Evolutionary conservation across 1,140 invertebrate genomes (phyloP), one percentile per base, ranked within the genome.

Genomic region (Nebria ingens): DNA sequence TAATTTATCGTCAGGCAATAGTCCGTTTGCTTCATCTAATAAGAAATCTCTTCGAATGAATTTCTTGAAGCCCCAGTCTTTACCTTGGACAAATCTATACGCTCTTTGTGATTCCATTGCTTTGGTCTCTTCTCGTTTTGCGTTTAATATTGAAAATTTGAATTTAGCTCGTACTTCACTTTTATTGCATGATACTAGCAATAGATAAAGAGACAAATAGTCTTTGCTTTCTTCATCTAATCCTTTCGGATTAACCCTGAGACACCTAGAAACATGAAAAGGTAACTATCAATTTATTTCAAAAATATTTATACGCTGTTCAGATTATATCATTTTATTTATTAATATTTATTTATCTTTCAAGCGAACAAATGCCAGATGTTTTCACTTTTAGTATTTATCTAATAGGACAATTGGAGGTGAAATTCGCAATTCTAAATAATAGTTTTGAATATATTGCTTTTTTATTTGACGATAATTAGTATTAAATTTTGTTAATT

Each of bases 31-130:
- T 80, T 99, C 97, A 73, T 99, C 96, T 68, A 99, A 76, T 50
- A 98, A 80, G 75, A 98, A 98, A 75, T 98, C 96, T 76, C 96
- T 80, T 68, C 96, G 80, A 56, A 99, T 98, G 71, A 99, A 99
- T 74, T 99, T 98, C 78, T 98, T 99, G 78, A 99, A 99, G 51
- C 97, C 97, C 97, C 97, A 99, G 78, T 98, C 96, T 79, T 98
- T 99, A 64, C 96, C 96, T 77, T 98, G 95, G 25, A 98, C 95
- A 76, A 99, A 99, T 79, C 94, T 84, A 72, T 98, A 98, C 50
- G 97, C 96, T 73, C 81, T 72, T 68, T 84, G 81, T 67, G 80
- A 83, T 71, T 84, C 94, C 95, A 98, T 98, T 58, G 96, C 95
- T 84, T 98, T 98, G 68, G 96, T 98, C 81, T 99, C 97, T 82